Evolutionary conservation across 2,888 invertebrate genomes (phyloP).

Genomic region (Bellardia bayeri): DNA sequence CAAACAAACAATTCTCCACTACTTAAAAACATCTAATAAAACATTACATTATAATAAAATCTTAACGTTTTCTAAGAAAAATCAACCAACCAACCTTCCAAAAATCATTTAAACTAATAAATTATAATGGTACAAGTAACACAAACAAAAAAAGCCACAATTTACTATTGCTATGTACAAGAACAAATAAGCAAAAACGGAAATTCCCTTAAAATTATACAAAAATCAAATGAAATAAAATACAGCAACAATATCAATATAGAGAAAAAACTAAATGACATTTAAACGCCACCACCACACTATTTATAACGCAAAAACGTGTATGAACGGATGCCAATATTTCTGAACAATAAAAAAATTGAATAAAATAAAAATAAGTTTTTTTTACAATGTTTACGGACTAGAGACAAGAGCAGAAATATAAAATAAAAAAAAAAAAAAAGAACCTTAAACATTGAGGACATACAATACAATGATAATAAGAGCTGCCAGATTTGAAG

Average conservation of each 20-base stretch:
- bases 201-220: conserved; percentile 56
- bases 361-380: conserved; percentile 15
- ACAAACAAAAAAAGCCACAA: conserved; percentile 10
- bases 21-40: background rate
- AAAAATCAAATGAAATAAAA: conserved; percentile 23
- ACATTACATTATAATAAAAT: background rate
- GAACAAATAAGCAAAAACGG: conserved; percentile 51
- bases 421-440: conserved; percentile 21
- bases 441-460: conserved; percentile 54
- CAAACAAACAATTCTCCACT: no score
- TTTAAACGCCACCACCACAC: conserved; percentile 67
- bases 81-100: conserved; percentile 29
- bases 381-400: conserved; percentile 46
- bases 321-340: conserved; percentile 66
- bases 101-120: conserved; percentile 61
- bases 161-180: conserved; percentile 5
- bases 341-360: conserved; percentile 28
- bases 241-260: conserved; percentile 12
- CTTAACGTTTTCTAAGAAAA: conserved; percentile 32
- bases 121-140: conserved; percentile 34
- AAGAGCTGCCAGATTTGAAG: no score
- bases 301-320: conserved; percentile 54
- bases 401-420: conserved; percentile 43
- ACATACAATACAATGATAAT: background rate
- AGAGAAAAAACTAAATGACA: conserved; percentile 59